Evolutionary conservation across 2,888 invertebrate genomes (phyloP).

Genomic region (Notodonta dromedarius): DNA sequence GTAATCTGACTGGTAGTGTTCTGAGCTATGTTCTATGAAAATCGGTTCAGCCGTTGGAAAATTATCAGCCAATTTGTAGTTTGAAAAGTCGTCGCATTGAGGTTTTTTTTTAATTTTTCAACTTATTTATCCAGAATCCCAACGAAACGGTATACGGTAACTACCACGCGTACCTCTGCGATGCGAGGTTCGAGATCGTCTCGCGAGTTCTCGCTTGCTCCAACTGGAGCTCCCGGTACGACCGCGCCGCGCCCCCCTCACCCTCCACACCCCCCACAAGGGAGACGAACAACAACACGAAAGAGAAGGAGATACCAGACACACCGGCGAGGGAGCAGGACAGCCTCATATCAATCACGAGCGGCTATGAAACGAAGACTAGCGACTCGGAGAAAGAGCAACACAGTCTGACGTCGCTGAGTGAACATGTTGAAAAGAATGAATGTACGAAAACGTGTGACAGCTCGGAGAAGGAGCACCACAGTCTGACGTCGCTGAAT

Average conservation of each 20-base stretch:
- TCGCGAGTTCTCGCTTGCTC: slow-evolving; percentile 89
- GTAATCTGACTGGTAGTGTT: too few relatives aligned
- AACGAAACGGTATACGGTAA: slow-evolving; percentile 90
- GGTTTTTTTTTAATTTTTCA: too few relatives aligned
- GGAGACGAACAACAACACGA: slow-evolving; percentile 69
- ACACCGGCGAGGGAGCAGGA: slow-evolving; percentile 65
- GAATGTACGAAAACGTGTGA: slow-evolving; percentile 50
- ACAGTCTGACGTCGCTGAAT: slow-evolving; percentile 65
- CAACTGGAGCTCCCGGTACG: slow-evolving; percentile 92
- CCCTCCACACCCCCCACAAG: slow-evolving; percentile 54
- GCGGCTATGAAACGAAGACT: slow-evolving; percentile 70
- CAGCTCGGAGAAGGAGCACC: slow-evolving; percentile 51
- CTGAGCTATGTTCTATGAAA: too few relatives aligned
- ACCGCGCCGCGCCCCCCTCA: slow-evolving; percentile 82
- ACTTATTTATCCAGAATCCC: slow-evolving; percentile 64
- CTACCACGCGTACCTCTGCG: slow-evolving; percentile 93
- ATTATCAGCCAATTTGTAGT: too few relatives aligned
- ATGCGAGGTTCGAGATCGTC: slow-evolving; percentile 91
- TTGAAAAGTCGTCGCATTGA: too few relatives aligned
- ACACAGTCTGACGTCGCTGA: slow-evolving; percentile 37
- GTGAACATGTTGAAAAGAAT: slow-evolving; percentile 17
- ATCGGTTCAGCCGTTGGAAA: too few relatives aligned
- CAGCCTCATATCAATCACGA: slow-evolving; percentile 75
- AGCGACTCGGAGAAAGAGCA: slow-evolving; percentile 56
- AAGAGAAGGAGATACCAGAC: slow-evolving; percentile 65